Conservation (phyloP, 1,140 invertebrate genomes). For the Aphelenchoides avenae region DNA sequence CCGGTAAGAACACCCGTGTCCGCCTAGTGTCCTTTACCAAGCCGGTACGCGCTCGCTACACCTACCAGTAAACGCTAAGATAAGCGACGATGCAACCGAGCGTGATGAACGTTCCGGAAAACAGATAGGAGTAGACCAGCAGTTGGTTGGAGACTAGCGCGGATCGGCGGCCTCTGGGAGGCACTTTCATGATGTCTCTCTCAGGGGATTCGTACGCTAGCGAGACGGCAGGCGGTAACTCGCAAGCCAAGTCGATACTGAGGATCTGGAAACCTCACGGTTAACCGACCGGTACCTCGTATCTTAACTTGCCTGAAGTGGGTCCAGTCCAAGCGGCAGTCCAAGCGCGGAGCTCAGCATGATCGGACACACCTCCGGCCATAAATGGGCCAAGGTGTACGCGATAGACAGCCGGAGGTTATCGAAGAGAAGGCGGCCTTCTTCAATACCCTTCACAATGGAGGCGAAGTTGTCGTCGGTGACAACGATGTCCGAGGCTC, state of each 20-base stretch:
- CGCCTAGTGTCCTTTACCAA: no score
- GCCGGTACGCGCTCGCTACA: no score
- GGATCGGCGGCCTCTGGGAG: slow-evolving; percentile 32
- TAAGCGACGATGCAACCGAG: slow-evolving; percentile 52
- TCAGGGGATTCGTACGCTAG: slow-evolving; percentile 62
- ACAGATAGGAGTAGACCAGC: slow-evolving; percentile 45
- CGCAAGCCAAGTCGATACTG: slow-evolving; percentile 45
- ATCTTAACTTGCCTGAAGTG: slow-evolving; percentile 58
- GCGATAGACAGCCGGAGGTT: slow-evolving; percentile 51
- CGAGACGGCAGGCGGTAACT: slow-evolving; percentile 62
- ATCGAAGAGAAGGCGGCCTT: slow-evolving; percentile 48
- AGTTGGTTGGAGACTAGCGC: slow-evolving; percentile 39
- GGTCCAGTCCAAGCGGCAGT: slow-evolving; percentile 63
- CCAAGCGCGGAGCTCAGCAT: slow-evolving; percentile 62
- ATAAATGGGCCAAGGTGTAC: slow-evolving; percentile 42
- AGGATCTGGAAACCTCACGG: no score
- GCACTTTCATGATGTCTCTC: slow-evolving; percentile 51
- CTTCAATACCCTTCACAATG: slow-evolving; percentile 68
- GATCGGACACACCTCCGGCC: slow-evolving; percentile 64
- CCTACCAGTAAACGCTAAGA: slow-evolving; percentile 54
- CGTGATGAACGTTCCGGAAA: slow-evolving; percentile 52
- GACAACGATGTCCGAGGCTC: no score
- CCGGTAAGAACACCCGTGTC: no score
- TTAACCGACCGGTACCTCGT: no score
- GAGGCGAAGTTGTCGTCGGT: no score